Base-by-base conservation (phyloP, 2,888 invertebrate species). In the Acleris cristana region DNA sequence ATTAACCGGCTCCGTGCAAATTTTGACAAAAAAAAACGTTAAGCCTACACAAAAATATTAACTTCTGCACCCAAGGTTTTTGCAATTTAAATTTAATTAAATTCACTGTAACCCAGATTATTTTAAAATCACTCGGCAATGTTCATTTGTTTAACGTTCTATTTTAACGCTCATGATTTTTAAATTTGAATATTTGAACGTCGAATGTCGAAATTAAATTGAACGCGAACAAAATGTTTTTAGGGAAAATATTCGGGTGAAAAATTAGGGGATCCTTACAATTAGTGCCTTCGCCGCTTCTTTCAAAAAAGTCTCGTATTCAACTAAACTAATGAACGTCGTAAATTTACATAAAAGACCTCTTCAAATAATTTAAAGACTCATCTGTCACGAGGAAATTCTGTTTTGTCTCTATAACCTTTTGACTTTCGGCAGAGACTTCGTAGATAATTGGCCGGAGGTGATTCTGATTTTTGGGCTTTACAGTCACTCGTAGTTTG, bases 241-340 rank as follows among this genome's bases (percentile, higher is more conserved):
- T 2, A 45, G 59, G 26, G 60, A 62, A 66, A 79, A 77, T 77
- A 83, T 85, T 87, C 85, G 83, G 80, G 73, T 84, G 82, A 86
- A 84, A 87, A 88, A 87, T 88, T 87, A 83, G 82, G 79, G 81
- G 83, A 84, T 83, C 82, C 80, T 82, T 79, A 86, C 87, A 89
- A 89, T 88, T 87, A 88, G 87, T 83, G 82, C 79, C 85, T 83
- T 83, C 83, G 84, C 80, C 77, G 80, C 83, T 79, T 82, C 85
- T 83, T 83, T 84, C 85, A 85, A 85, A 83, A 83, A 85, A 87
- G 87, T 85, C 82, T 87, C 87, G 83, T 85, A 85, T 88, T 87
- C 84, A 85, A 84, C 84, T 84, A 86, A 82, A 88, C 84, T 87
- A 88, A 89, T 89, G 86, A 86, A 83, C 82, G 83, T 82, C 84